Conservation (phyloP, 2,888 invertebrate genomes). For the Scrobipalpa costella region DNA sequence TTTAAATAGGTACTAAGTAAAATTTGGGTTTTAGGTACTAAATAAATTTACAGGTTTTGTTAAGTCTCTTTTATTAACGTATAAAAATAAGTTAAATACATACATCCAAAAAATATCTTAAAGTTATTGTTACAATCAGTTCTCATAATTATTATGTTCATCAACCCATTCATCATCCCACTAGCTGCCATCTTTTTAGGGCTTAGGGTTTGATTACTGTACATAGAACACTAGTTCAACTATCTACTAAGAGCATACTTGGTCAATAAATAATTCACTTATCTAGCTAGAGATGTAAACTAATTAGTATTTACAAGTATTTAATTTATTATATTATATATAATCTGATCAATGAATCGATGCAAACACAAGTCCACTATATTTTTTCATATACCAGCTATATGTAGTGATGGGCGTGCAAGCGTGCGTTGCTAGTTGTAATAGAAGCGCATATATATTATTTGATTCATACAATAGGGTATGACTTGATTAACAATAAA, state of each 20-base stretch:
- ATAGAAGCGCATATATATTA: not conserved
- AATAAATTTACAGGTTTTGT: no score
- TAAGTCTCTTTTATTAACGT: no score
- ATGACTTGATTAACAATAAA: not conserved
- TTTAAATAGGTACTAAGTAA: no score
- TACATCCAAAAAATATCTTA: not conserved
- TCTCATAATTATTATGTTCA: not conserved
- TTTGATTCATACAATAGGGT: not conserved
- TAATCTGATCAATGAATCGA: conserved; percentile 5
- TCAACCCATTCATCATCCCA: no score
- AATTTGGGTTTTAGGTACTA: no score
- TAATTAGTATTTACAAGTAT: not conserved
- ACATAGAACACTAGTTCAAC: not conserved
- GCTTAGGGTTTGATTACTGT: not conserved
- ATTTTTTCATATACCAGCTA: no score
- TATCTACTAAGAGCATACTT: not conserved
- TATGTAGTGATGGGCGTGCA: no score
- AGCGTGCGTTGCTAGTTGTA: no score
- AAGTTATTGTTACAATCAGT: conserved; percentile 2
- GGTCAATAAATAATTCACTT: not conserved
- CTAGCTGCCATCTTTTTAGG: no score
- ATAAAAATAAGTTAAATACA: conserved; percentile 22
- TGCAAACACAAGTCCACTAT: not conserved
- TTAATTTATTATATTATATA: not conserved
- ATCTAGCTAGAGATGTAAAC: not conserved